Percentiles rank a stretch among this genome's conserved stretches.
phyloP scores from a whole-genome alignment of 2,797 vertebrate species.

The Pipistrellus nathusii region DNA sequence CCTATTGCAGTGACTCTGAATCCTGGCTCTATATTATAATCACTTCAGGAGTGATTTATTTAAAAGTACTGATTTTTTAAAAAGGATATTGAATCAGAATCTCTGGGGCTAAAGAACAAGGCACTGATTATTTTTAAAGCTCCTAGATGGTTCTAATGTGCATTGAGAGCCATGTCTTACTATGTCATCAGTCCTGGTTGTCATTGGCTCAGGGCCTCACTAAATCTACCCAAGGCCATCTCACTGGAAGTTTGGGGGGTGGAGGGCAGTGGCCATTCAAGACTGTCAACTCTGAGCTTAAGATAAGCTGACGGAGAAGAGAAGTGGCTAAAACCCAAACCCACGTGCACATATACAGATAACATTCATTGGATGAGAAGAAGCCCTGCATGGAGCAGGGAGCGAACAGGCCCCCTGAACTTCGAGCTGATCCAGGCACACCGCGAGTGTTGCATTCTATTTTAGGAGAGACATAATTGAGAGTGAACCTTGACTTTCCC shows the following conservation, averaged over 20 bases:
- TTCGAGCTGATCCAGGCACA: background rate
- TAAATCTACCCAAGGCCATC: background rate
- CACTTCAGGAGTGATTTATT: background rate
- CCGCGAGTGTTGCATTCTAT: background rate
- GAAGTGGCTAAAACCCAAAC: background rate
- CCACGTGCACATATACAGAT: background rate
- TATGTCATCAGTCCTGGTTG: background rate
- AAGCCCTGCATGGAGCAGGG: background rate
- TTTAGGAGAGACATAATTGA: background rate
- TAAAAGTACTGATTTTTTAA: background rate
- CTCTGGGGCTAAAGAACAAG: background rate
- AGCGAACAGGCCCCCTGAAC: background rate
- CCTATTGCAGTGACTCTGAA: background rate
- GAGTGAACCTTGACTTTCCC: background rate
- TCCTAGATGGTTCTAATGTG: background rate
- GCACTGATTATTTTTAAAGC: background rate
- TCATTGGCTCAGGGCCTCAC: background rate
- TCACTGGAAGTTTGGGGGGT: background rate
- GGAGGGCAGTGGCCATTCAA: background rate
- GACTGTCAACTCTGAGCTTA: background rate
- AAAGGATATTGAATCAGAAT: background rate
- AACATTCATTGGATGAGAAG: background rate
- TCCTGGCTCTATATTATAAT: background rate
- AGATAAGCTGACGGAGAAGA: background rate
- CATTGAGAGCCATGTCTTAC: background rate